Conservation (phyloP, 2,797 vertebrate species). For the Salmo trutta region DNA sequence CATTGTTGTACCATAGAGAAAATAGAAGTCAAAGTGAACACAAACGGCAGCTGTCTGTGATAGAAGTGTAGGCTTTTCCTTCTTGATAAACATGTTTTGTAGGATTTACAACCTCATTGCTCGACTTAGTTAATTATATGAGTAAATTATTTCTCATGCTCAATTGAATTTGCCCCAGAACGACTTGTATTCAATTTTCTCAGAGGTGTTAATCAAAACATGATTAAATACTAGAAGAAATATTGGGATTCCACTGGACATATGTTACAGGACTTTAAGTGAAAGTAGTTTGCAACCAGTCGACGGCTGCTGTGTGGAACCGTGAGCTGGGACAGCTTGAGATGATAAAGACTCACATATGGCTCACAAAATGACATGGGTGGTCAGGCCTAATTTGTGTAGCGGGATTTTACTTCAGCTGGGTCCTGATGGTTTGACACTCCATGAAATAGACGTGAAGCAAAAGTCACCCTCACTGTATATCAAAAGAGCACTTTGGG, state of each 20-base stretch:
- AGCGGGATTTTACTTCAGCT: constrained; percentile 18
- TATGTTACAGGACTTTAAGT: constrained; percentile 20
- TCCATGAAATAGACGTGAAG: constrained; percentile 16
- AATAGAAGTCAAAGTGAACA: constrained; percentile 17
- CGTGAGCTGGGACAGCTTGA: constrained; percentile 35
- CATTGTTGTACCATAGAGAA: constrained; percentile 12
- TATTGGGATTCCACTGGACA: constrained; percentile 33
- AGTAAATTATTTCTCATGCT: constrained; percentile 35
- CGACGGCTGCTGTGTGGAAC: constrained; percentile 31
- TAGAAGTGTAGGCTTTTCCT: constrained; percentile 24
- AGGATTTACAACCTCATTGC: constrained; percentile 22
- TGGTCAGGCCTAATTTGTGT: constrained; percentile 25
- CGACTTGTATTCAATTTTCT: constrained; percentile 37
- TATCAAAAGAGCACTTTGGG: constrained; percentile 1
- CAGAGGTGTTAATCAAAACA: constrained; percentile 31
- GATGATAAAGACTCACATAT: constrained; percentile 37
- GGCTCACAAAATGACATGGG: constrained; percentile 34
- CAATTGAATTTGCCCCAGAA: constrained; percentile 30
- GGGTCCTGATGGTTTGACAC: constrained; percentile 22
- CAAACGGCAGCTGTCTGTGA: constrained; percentile 15
- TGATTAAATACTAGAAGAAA: constrained; percentile 30
- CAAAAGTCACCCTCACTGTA: not conserved
- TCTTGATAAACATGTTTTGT: constrained; percentile 30
- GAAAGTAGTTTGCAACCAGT: constrained; percentile 31
- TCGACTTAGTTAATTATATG: constrained; percentile 38